Base-by-base conservation (phyloP, 2,888 invertebrate genomes). In the Scaptomyza tumidula region DNA sequence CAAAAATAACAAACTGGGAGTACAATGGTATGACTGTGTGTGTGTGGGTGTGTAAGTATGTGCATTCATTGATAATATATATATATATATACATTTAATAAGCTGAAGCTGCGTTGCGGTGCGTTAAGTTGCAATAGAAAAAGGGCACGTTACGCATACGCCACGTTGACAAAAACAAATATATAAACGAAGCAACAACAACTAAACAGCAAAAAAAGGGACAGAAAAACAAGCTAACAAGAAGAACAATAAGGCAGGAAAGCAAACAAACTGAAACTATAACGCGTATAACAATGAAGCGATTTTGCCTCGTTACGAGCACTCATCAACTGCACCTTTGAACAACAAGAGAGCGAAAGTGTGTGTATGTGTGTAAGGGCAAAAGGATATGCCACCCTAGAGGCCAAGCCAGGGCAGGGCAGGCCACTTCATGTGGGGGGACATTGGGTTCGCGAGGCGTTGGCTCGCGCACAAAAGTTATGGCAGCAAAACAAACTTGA, bases 311-410 rank as follows among this genome's bases (percentile, higher is more conserved):
- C 83, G 88, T 89, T 90, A 89, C 88, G 81, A 81, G 80, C 88
- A 89, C 88, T 86, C 88, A 89, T 89, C 89, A 90, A 72, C 90
- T 89, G 80, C 88, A 89, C 89, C 88, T 89, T 88, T 71, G 84
- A 78, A 88, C 67, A 83, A 71, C 69, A 75, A 57, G 24, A 27
- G 14, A 57, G 10, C 11, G 11, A 41, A 31, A 24, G 39, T 10
- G 29, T 13, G 11, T 16, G 14, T 5, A 24, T 7, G 16, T 1
- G 24, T 31, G 37, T 43, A 45, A 55, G 55, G 33, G 44, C 35
- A 68, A 68, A 49, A 50, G 49, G 67, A 56, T 64, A 64, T 53
- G 57, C 45, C 37, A 55, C 13, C 50, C 41, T 54, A 55, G 52
- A 55, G 75, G 54, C 33, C 46, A 52, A 58, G 65, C 76, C 68